Base-by-base conservation (phyloP, 2,888 invertebrate genomes). In the Acleris cristana region DNA sequence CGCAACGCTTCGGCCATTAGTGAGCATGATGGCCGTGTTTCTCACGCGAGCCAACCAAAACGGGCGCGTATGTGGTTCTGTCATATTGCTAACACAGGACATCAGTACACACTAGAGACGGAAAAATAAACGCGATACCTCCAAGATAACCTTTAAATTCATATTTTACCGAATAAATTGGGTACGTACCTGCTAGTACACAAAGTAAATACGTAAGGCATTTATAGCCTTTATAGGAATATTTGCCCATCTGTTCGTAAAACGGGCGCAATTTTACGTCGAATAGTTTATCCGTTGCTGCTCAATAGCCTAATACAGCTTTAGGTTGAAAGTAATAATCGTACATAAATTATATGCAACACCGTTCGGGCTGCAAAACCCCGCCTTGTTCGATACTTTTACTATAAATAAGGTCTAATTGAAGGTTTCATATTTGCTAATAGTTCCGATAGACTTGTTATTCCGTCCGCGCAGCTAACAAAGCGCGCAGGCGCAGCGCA, bases 391-490 rank as follows among this genome's bases (percentile, higher is more conserved):
- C 69, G 65, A 62, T 71, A 71, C 65, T 64, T 68, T 72, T 64
- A 72, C 77, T 77, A 84, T 82, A 80, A 82, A 84, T 79, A 83
- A 79, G 72, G 73, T 76, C 78, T 83, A 83, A 85, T 84, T 83
- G 78, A 83, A 80, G 77, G 79, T 86, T 85, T 86, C 84, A 88
- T 86, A 90, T 90, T 89, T 83, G 79, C 85, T 89, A 90, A 89
- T 87, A 86, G 85, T 78, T 77, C 74, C 74, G 78, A 85, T 85
- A 78, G 82, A 87, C 81, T 89, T 88, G 85, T 84, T 90, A 92
- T 90, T 88, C 91, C 72, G 79, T 71, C 79, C 91, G 87, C 90
- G 91, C 76, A 84, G 78, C 86, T 91, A 91, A 91, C 91, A 90
- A 91, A 84, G 89, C 85, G 74, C 76, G 78, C 80, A 79, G 80